phyloP scores from a whole-genome alignment of 2,888 invertebrate species.

The Hemaris fuciformis region DNA sequence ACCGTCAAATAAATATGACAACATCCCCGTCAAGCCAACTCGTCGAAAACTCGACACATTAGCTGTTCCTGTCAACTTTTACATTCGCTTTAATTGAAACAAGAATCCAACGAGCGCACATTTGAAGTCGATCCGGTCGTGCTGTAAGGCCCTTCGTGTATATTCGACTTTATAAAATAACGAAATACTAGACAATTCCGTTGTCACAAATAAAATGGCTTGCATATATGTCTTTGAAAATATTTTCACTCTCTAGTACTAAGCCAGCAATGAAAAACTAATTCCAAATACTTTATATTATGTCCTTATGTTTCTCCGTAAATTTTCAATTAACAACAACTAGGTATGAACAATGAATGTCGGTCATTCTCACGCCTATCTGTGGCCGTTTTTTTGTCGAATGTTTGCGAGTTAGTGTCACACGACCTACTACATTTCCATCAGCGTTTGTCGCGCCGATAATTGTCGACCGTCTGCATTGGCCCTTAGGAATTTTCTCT shows the following conservation, averaged over 20 bases:
- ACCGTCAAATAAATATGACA: constrained; percentile 11
- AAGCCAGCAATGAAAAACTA: too few relatives aligned
- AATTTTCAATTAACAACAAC: neutral
- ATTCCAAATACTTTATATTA: too few relatives aligned
- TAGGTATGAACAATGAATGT: neutral
- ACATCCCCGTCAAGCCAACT: constrained; percentile 23
- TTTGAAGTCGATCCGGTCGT: constrained; percentile 37
- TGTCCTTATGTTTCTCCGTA: too few relatives aligned
- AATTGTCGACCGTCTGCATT: neutral
- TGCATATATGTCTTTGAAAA: too few relatives aligned
- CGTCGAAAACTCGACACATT: constrained; percentile 22
- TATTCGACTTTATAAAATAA: neutral
- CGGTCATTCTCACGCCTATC: neutral
- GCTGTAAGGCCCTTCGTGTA: constrained; percentile 28
- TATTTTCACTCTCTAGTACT: too few relatives aligned
- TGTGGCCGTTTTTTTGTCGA: neutral
- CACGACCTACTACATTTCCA: neutral
- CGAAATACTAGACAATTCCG: neutral
- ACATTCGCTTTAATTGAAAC: constrained; percentile 48
- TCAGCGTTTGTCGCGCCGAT: neutral
- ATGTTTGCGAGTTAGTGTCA: neutral
- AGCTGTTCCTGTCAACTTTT: constrained; percentile 46
- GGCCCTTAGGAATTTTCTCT: constrained; percentile 48
- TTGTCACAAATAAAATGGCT: neutral
- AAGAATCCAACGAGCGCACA: constrained; percentile 44